phyloP scores from a whole-genome alignment of 2,888 invertebrate species.

The Diplazon laetatorius region DNA sequence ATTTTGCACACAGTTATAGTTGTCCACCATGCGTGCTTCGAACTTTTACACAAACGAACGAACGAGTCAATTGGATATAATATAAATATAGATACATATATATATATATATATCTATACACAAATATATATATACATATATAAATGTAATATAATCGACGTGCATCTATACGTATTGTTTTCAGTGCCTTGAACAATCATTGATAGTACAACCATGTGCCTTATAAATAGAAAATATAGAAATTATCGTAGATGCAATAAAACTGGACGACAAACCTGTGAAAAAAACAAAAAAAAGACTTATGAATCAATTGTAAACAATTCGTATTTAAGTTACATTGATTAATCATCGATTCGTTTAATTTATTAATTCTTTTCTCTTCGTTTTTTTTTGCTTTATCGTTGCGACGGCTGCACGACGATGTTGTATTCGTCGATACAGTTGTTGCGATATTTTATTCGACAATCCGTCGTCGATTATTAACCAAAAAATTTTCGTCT shows the following conservation, averaged over 20 bases:
- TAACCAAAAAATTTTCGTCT: conserved; percentile 45
- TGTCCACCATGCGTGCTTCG: conserved; percentile 5
- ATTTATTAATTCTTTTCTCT: conserved; percentile 38
- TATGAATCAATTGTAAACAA: conserved; percentile 24
- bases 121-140: background rate
- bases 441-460: conserved; percentile 5
- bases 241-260: conserved; percentile 16
- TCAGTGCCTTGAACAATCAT: conserved; percentile 49
- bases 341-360: conserved; percentile 25
- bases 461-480: conserved; percentile 25
- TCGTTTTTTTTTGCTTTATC: background rate
- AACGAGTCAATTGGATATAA: conserved; percentile 21
- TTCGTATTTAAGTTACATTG: conserved; percentile 33
- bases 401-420: too few species aligned
- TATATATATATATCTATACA: background rate
- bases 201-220: conserved; percentile 59
- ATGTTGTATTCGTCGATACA: background rate
- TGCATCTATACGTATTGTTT: conserved; percentile 34
- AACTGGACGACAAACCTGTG: conserved; percentile 23
- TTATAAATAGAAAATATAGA: conserved; percentile 33
- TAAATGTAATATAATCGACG: conserved; percentile 13
- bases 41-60: conserved; percentile 8
- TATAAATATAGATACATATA: conserved; percentile 23
- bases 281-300: conserved; percentile 23
- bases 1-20: conserved; percentile 45